Base-by-base conservation (phyloP, 1,140 invertebrate genomes). In the Lutraria rhynchaena region DNA sequence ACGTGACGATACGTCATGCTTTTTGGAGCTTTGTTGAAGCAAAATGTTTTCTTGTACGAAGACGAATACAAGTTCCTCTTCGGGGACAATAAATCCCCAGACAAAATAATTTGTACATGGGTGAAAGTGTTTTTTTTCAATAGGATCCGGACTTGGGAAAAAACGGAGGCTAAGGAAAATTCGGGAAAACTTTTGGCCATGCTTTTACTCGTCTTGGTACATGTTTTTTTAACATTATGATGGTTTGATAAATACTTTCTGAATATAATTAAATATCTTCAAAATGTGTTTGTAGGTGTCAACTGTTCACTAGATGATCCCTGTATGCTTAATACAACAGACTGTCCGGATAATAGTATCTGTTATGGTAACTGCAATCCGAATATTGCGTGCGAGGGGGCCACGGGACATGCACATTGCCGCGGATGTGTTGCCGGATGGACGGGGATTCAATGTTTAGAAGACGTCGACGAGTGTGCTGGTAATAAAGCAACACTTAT, bases 351-450 rank as follows among this genome's bases (percentile, higher is more conserved):
- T 13, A 37, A 55, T n/a, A 75, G 35, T 11, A 19, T 31, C 5
- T 75, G 73, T 49, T 75, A 29, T 22, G 73, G 73, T n/a, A 24
- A 37, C 4, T 75, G 73, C 33, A 41, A 46, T 44, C 73, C 73
- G 0, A 75, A 75, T 41, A 27, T 75, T 27, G 29, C 63, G 1
- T 75, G 73, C 63, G 55, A 75, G 31, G 55, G 55, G 17, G 73
- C 73, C 37, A 75, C 55, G 17, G 73, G 73, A 11, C 31, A 15
- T 1, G 44, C 58, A 15, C 35, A 49, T 7, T 75, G 73, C 31
- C 19, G 35, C 11, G 57, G 57, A 19, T 75, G 73, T 44, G 44
- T 75, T 0, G 29, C 24, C 33, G 73, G 73, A 1, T 75, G 55
- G 55, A 75, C 27, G 1, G 73, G 73, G 33, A 49, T 24, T 22